Conservation (phyloP, 2,888 invertebrate genomes). For the Invenusta paracnida region DNA sequence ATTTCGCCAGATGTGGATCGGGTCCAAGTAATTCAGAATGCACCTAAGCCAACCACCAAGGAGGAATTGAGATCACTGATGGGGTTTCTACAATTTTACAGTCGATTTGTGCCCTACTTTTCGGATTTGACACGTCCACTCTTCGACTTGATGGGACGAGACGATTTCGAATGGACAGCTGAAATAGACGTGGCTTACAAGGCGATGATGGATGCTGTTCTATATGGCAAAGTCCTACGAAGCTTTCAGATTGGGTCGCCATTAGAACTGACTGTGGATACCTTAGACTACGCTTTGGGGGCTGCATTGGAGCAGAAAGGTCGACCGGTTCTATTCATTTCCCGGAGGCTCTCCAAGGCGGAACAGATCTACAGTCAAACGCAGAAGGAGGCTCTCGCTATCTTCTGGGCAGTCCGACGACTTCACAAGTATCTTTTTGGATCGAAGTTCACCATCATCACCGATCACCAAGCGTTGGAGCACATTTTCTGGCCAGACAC, state of each 20-base stretch:
- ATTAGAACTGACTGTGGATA: not conserved
- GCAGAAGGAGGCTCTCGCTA: too few relatives aligned
- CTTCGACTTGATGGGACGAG: too few relatives aligned
- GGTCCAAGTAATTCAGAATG: not conserved
- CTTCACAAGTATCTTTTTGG: too few relatives aligned
- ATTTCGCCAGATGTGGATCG: constrained; percentile 8
- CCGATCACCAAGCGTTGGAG: not conserved
- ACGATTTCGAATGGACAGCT: too few relatives aligned
- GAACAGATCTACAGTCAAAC: too few relatives aligned
- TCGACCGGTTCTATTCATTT: too few relatives aligned
- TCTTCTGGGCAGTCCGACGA: too few relatives aligned
- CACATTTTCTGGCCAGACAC: not conserved
- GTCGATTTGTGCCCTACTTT: not conserved
- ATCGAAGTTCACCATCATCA: not conserved
- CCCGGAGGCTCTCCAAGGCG: too few relatives aligned
- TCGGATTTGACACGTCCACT: too few relatives aligned
- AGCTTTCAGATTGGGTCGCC: not conserved
- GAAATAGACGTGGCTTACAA: not conserved
- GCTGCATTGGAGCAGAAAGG: too few relatives aligned
- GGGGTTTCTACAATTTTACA: not conserved
- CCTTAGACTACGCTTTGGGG: too few relatives aligned
- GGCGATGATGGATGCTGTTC: not conserved
- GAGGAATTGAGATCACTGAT: too few relatives aligned
- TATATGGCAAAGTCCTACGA: not conserved
- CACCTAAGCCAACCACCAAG: not conserved